Conservation (phyloP, 1,140 invertebrate species). For the Pseudobourletiella spinata region DNA sequence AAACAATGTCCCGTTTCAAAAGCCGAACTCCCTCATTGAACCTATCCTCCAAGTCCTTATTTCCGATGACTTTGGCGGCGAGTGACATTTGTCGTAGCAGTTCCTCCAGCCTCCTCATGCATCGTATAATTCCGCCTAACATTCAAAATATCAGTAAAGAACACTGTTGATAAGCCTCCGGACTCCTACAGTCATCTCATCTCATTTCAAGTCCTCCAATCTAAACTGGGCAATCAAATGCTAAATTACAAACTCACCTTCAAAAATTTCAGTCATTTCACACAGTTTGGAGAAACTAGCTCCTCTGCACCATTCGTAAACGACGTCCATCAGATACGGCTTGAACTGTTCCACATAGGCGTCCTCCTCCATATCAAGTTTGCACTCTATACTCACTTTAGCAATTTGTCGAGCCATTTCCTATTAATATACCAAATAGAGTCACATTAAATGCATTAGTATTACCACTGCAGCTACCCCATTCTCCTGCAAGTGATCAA, state of each 20-base stretch:
- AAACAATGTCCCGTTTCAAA: conserved; percentile 96
- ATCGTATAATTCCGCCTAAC: conserved; percentile 92
- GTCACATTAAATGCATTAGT: too few relatives aligned
- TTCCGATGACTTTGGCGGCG: conserved; percentile 94
- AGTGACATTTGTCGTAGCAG: conserved; percentile 88
- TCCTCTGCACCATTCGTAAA: conserved; percentile 91
- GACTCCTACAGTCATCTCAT: too few relatives aligned
- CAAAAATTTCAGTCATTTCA: conserved; percentile 97
- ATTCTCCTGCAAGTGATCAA: too few relatives aligned
- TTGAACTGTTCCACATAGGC: conserved; percentile 87
- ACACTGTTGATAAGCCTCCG: too few relatives aligned
- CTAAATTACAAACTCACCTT: too few relatives aligned
- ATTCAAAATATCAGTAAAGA: background rate
- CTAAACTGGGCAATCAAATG: too few relatives aligned
- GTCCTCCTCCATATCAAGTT: conserved; percentile 82
- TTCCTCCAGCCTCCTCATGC: conserved; percentile 93
- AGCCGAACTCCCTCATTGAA: conserved; percentile 86
- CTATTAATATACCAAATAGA: conserved; percentile 41
- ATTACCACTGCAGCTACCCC: too few relatives aligned
- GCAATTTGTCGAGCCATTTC: conserved; percentile 83
- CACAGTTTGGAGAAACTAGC: conserved; percentile 84
- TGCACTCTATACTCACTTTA: conserved; percentile 81
- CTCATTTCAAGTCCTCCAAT: too few relatives aligned
- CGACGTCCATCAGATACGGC: conserved; percentile 95
- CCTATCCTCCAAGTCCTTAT: conserved; percentile 90